These are phyloP conservation scores for Venusia cambrica DNA, from an alignment of 2,888 invertebrate species.

Conservation along the genomic window DNA sequence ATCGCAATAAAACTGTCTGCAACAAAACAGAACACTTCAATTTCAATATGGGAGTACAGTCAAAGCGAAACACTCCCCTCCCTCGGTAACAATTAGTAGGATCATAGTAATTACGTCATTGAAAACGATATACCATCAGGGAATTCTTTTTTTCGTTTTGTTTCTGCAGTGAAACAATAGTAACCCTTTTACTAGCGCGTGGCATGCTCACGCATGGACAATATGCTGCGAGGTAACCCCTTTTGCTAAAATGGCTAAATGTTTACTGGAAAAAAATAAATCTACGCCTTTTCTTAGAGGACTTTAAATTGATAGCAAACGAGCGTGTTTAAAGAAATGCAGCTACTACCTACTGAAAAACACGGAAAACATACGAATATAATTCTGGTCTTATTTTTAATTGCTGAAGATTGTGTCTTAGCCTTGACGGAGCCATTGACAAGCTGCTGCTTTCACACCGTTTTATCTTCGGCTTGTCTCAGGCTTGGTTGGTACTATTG, in stretches of 20 bases:
- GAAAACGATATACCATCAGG: slow-evolving; percentile 73
- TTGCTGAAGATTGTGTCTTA: too few relatives aligned
- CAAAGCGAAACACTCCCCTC: slow-evolving; percentile 54
- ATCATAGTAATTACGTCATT: slow-evolving; percentile 74
- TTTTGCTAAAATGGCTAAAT: slow-evolving; percentile 33
- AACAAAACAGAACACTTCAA: slow-evolving; percentile 55
- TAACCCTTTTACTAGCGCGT: slow-evolving; percentile 64
- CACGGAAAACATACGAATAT: too few relatives aligned
- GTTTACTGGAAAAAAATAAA: slow-evolving; percentile 1
- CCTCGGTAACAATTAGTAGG: slow-evolving; percentile 68
- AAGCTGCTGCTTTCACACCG: too few relatives aligned
- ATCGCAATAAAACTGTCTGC: slow-evolving; percentile 37
- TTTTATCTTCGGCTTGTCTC: too few relatives aligned
- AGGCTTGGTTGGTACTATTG: too few relatives aligned
- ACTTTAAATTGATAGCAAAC: too few relatives aligned
- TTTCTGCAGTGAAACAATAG: slow-evolving; percentile 60
- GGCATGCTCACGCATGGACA: too few relatives aligned
- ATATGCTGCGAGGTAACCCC: slow-evolving; percentile 51
- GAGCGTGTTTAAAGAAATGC: too few relatives aligned
- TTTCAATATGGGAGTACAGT: slow-evolving; percentile 69
- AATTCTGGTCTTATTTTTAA: too few relatives aligned
- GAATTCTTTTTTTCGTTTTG: slow-evolving; percentile 50
- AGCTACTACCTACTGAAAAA: too few relatives aligned
- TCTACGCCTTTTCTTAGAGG: too few relatives aligned
- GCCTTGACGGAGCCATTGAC: too few relatives aligned